Percentiles rank a stretch among this genome's conserved stretches.
Conservation (phyloP, 2,888 invertebrate genomes). For the Apotomis capreana region DNA sequence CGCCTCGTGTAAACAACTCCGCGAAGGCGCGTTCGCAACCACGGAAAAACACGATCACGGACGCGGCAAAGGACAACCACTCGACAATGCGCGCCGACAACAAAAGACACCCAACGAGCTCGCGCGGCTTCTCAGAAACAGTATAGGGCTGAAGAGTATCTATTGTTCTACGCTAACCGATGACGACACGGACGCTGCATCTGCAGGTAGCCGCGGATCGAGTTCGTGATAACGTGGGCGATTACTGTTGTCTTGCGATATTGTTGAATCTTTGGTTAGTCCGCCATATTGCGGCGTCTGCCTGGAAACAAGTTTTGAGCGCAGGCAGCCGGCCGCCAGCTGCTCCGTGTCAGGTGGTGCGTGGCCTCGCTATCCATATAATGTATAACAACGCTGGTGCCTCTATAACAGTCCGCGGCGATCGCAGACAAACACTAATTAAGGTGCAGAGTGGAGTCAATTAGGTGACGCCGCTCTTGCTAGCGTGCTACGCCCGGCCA, state of each 20-base stretch:
- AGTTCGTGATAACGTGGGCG: constrained; percentile 30
- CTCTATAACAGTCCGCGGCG: constrained; percentile 37
- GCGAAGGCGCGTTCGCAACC: constrained; percentile 57
- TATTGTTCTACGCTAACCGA: constrained; percentile 53
- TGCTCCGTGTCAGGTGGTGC: constrained; percentile 77
- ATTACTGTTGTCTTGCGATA: constrained; percentile 22
- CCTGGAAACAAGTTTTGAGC: constrained; percentile 77
- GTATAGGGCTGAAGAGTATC: constrained; percentile 45
- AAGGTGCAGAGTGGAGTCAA: constrained; percentile 59
- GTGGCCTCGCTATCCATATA: constrained; percentile 69
- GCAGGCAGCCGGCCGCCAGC: constrained; percentile 76
- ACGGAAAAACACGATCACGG: constrained; percentile 72
- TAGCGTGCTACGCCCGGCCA: constrained; percentile 48
- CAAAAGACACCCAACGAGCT: constrained; percentile 56
- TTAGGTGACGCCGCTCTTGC: constrained; percentile 63
- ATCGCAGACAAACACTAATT: constrained; percentile 57
- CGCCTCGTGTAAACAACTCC: constrained; percentile 62
- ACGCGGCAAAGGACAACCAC: constrained; percentile 65
- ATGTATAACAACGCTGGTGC: constrained; percentile 42
- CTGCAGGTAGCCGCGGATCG: constrained; percentile 32
- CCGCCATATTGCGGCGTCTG: constrained; percentile 75
- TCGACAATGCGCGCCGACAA: constrained; percentile 52
- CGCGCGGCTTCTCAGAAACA: constrained; percentile 62
- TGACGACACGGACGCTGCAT: constrained; percentile 38
- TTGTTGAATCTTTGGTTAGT: constrained; percentile 51